Base-by-base conservation (phyloP, 92 coral and sea anemone species). In the Hydrozoanthus gracilis region DNA sequence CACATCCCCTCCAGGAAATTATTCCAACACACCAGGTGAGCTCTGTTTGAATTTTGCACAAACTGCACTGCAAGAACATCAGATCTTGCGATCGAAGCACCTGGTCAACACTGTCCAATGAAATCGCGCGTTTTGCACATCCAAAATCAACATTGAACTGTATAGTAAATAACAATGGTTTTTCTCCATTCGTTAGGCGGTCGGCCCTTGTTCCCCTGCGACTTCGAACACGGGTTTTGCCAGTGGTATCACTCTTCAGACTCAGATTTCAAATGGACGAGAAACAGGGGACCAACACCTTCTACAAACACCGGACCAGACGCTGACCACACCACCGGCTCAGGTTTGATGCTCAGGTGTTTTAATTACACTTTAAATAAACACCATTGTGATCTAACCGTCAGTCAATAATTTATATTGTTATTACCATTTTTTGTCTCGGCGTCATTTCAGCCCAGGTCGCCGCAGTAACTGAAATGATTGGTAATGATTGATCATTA, bases 231-330 rank as follows among this genome's bases (percentile, higher is more conserved):
- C 10, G 83, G 71, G n/a, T 78, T 78, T 60, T 78, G 83, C 20
- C 83, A 78, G n/a, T 78, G 83, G 83, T 78, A 78, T 44, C 71
- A 78, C 83, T 45, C 83, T 0, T 78, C 83, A 3, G 83, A 78
- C 45, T 78, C 83, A 4, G 83, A 78, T 78, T 78, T 78, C 48
- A 78, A 10, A 14, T 78, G 83, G 83, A 56, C 71, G 15, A 78
- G 83, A 60, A 78, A 78, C 44, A 13, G 0, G 39, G 71, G 71
- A 2, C 2, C 7, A n/a, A 78, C 83, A 60, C 71, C 16, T 4
- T 78, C 83, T 35, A 2, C 1, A 3, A 15, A 7, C 14, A 78
- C 83, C 61, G 83, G 83, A 8, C 83, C 83, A 44, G 12, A 61
- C 10, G 15, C 39, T 7, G 83, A 78, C 71, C 83, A 78, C 71